A percentile compares a stretch with the other conserved stretches of the same genome.
phyloP scores from a whole-genome alignment of 2,113 vertebrate genomes.

The Alethe castanea region DNA sequence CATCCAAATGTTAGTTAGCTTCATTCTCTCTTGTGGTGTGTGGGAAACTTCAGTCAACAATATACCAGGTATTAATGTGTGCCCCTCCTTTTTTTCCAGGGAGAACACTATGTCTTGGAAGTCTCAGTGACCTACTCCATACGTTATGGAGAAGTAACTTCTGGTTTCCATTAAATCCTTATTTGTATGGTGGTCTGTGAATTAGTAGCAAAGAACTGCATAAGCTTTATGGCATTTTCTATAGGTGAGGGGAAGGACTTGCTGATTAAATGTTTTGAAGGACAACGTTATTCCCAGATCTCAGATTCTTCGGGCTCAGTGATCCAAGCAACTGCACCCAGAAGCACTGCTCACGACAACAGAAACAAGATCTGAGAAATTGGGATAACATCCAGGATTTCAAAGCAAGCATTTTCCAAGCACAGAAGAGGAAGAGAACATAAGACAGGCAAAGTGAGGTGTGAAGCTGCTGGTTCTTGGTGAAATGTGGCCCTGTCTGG shows the following conservation, averaged over 20 bases:
- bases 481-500: rapidly evolving
- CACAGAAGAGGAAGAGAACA: background rate
- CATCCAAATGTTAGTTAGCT: background rate
- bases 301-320: background rate
- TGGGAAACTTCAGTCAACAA: background rate
- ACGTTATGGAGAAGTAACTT: background rate
- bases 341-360: background rate
- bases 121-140: background rate
- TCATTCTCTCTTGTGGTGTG: background rate
- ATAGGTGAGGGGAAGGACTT: background rate
- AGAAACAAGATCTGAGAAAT: background rate
- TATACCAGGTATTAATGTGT: background rate
- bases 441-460: background rate
- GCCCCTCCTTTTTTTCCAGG: background rate
- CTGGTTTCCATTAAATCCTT: background rate
- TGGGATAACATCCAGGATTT: background rate
- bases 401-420: background rate
- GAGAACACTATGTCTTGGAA: background rate
- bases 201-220: background rate
- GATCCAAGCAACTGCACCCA: background rate
- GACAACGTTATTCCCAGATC: background rate
- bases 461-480: background rate
- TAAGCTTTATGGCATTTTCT: background rate
- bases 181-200: background rate
- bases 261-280: background rate